These are phyloP conservation scores for Brevimyrus niger DNA, from an alignment of 2,113 vertebrate species.

Conservation along the genomic window DNA sequence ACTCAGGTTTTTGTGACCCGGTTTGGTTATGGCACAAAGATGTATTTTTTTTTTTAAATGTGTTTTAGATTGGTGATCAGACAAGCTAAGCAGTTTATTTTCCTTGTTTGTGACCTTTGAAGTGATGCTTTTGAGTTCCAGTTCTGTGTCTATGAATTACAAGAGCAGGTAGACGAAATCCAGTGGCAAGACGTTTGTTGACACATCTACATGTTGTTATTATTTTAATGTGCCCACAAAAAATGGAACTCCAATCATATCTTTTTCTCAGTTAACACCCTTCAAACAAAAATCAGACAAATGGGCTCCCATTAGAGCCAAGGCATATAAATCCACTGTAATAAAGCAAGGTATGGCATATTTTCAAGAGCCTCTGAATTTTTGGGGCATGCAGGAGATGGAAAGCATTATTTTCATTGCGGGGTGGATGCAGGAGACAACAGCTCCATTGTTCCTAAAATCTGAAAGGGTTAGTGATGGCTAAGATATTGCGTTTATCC, in stretches of 20 bases:
- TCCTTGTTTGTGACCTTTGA: neutral
- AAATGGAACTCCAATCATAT: constrained; percentile 24
- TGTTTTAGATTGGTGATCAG: neutral
- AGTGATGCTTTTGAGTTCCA: constrained; percentile 23
- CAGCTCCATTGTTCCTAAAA: constrained; percentile 5
- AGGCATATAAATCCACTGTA: constrained; percentile 22
- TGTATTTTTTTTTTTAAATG: neutral
- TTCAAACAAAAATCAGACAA: constrained; percentile 20
- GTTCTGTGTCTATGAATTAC: neutral
- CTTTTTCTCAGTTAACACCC: constrained; percentile 10
- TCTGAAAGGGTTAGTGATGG: neutral
- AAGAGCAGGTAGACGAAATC: constrained; percentile 3
- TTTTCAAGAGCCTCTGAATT: neutral
- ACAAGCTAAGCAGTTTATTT: neutral
- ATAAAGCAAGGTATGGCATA: constrained; percentile 16
- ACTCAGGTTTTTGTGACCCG: neutral
- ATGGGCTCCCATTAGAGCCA: constrained; percentile 18
- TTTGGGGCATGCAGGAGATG: constrained; percentile 12
- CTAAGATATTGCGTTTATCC: neutral
- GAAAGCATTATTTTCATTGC: constrained; percentile 13
- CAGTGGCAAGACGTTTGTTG: neutral
- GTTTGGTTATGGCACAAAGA: neutral
- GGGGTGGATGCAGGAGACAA: neutral
- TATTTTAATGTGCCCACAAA: constrained; percentile 7
- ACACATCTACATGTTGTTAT: neutral